phyloP scores from a whole-genome alignment of 2,113 vertebrate species.

The Seriola dumerili region DNA sequence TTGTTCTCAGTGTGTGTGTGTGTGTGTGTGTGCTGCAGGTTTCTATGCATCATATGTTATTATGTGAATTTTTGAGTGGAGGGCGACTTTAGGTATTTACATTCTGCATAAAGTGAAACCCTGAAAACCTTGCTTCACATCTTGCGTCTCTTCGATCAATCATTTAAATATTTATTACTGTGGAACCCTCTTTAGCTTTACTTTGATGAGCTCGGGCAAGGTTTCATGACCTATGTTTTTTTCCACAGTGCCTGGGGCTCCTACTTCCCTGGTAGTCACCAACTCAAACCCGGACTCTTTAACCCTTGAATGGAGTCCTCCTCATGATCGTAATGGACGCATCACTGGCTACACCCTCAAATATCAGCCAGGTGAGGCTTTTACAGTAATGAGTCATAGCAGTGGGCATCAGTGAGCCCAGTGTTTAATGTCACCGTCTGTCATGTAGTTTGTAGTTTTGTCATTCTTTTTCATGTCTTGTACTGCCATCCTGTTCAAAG shows the following conservation, averaged over 20 bases:
- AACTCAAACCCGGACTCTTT: conserved; percentile 90
- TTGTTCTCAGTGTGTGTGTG: too few species aligned
- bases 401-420: background rate
- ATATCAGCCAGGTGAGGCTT: conserved; percentile 94
- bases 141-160: background rate
- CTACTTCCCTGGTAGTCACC: conserved; percentile 88
- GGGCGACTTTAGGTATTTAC: too few species aligned
- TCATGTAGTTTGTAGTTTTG: conserved; percentile 65
- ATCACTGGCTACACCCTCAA: conserved; percentile 93
- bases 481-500: conserved; percentile 41
- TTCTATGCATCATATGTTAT: background rate
- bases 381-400: background rate
- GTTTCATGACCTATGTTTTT: background rate
- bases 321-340: conserved; percentile 90
- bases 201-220: background rate
- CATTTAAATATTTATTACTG: background rate
- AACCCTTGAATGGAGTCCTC: conserved; percentile 94
- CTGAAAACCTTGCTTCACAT: background rate
- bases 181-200: background rate
- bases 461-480: conserved; percentile 57
- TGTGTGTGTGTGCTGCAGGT: background rate
- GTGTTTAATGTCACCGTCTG: conserved; percentile 19
- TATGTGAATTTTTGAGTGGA: background rate
- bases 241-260: conserved; percentile 90
- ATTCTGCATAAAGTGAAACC: background rate